These are phyloP conservation scores for Acrocephalus scirpaceus DNA, from an alignment of 2,797 vertebrate species.

Conservation along the genomic window DNA sequence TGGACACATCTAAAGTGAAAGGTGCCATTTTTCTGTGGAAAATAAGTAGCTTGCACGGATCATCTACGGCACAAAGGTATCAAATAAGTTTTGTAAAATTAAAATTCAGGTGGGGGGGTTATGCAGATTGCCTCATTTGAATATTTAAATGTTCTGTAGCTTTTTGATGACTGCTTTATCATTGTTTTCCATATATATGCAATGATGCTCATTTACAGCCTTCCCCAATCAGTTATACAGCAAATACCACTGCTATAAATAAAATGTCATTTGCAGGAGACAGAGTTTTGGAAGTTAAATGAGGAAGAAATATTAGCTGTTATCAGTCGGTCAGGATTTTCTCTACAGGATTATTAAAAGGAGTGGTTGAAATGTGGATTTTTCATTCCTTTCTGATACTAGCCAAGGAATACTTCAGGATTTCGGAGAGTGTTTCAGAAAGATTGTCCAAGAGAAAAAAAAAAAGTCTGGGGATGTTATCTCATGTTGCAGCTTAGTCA, in stretches of 20 bases:
- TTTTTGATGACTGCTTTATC: conserved; percentile 72
- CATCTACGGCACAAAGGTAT: background rate
- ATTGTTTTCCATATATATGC: conserved; percentile 62
- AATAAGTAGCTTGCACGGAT: background rate
- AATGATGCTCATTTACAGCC: conserved; percentile 61
- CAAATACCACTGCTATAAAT: conserved; percentile 71
- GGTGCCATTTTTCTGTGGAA: background rate
- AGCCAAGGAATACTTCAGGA: background rate
- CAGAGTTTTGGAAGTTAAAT: conserved; percentile 64
- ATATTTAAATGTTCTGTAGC: conserved; percentile 67
- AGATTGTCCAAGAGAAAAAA: background rate
- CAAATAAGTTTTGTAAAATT: conserved; percentile 53
- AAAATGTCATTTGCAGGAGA: conserved; percentile 65
- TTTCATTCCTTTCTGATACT: background rate
- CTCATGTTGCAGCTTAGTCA: background rate
- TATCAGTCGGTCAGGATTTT: conserved; percentile 29
- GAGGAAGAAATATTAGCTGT: conserved; percentile 5
- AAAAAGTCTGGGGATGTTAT: background rate
- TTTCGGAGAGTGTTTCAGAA: background rate
- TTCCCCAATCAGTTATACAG: conserved; percentile 66
- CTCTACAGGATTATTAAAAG: background rate
- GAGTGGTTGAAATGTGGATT: background rate
- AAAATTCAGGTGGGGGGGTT: conserved; percentile 61
- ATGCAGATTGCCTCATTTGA: conserved; percentile 65
- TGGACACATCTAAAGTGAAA: background rate